A percentile compares a stretch with the other conserved stretches of the same genome.
phyloP scores from a whole-genome alignment of 2,888 invertebrate species.

The Euphydryas editha region DNA sequence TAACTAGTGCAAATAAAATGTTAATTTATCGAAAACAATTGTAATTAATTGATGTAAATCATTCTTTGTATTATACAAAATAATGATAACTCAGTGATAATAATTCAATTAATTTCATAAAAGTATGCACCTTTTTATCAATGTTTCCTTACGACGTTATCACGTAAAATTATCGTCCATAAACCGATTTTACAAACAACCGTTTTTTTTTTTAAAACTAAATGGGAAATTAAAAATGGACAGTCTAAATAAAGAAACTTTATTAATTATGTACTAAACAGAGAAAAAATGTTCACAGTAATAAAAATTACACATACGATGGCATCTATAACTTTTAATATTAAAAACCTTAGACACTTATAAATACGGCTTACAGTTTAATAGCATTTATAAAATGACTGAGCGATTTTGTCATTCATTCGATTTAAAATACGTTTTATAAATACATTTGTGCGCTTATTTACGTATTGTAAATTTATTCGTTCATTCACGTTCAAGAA shows the following conservation, averaged over 20 bases:
- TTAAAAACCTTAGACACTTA: conserved; percentile 38
- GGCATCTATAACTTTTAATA: conserved; percentile 66
- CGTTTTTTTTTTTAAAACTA: no score
- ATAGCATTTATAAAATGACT: conserved; percentile 27
- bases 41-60: no score
- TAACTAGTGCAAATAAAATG: no score
- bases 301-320: conserved; percentile 74
- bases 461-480: background rate
- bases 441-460: conserved; percentile 3
- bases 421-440: conserved; percentile 8
- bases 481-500: background rate
- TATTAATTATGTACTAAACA: conserved; percentile 69
- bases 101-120: no score
- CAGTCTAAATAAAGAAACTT: conserved; percentile 73
- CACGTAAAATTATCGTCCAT: no score
- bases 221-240: conserved; percentile 34
- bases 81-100: no score
- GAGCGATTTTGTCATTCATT: conserved; percentile 18
- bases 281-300: conserved; percentile 61
- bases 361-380: conserved; percentile 20
- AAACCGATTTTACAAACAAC: no score
- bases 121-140: no score
- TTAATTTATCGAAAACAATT: no score
- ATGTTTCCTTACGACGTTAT: no score
- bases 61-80: no score